Conservation (phyloP, 2,888 invertebrate species). For the Rambutsinella grinnellia region DNA sequence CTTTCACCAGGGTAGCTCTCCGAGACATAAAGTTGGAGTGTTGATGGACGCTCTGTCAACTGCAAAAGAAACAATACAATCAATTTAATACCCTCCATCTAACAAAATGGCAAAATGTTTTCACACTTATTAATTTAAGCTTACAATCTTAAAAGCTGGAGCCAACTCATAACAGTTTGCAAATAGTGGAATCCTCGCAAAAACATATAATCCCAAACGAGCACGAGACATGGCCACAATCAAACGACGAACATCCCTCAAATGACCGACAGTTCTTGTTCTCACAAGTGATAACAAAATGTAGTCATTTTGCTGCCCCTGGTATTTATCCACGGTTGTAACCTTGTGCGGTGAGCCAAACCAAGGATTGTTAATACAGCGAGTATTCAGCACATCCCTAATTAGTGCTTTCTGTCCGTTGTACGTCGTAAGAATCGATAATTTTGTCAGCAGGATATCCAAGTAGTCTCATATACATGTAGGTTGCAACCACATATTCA, state of each 20-base stretch:
- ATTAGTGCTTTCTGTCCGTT: slow-evolving; percentile 99
- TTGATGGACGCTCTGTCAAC: slow-evolving; percentile 85
- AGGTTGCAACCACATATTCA: slow-evolving; percentile 92
- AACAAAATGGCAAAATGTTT: slow-evolving; percentile 1
- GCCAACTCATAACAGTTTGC: slow-evolving; percentile 97
- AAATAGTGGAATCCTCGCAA: slow-evolving; percentile 93
- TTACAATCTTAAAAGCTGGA: slow-evolving; percentile 91
- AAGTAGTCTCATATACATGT: slow-evolving; percentile 97
- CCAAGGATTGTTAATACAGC: slow-evolving; percentile 94
- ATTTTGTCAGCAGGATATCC: slow-evolving; percentile 98
- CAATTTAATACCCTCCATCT: too few species aligned
- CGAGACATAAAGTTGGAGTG: slow-evolving; percentile 82
- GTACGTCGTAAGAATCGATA: slow-evolving; percentile 97
- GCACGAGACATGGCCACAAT: slow-evolving; percentile 99
- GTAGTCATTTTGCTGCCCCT: slow-evolving; percentile 99
- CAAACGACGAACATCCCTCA: slow-evolving; percentile 94
- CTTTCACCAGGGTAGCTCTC: slow-evolving; percentile 85
- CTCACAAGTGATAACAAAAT: slow-evolving; percentile 96
- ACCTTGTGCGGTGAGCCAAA: slow-evolving; percentile 94
- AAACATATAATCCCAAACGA: slow-evolving; percentile 94
- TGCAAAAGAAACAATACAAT: slow-evolving; percentile 72
- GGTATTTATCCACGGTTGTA: slow-evolving; percentile 98
- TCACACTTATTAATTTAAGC: slow-evolving; percentile 34
- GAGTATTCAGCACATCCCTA: slow-evolving; percentile 91
- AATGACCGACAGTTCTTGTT: slow-evolving; percentile 97